These are phyloP conservation scores for Timema cristinae DNA, from an alignment of 2,888 invertebrate species.

Conservation along the genomic window DNA sequence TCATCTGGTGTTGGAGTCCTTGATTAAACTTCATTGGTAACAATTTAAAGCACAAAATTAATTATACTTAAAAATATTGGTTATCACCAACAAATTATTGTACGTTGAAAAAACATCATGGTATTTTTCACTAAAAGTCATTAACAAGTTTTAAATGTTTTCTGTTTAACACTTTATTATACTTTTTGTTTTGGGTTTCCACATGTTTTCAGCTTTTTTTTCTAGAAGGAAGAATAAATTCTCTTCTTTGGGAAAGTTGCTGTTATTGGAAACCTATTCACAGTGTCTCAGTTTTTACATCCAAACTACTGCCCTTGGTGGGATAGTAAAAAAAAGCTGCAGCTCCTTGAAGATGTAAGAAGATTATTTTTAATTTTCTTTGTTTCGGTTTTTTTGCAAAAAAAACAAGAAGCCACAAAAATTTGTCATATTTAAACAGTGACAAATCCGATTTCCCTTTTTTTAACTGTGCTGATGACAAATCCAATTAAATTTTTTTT, in stretches of 20 bases:
- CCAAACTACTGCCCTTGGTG: not conserved
- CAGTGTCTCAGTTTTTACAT: not conserved
- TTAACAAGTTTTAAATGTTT: not conserved
- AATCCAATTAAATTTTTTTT: conserved; percentile 7
- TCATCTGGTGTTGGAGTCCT: too few species aligned
- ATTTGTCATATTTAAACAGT: not conserved
- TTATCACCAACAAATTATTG: too few species aligned
- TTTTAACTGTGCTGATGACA: too few species aligned
- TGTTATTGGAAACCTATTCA: not conserved
- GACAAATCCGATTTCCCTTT: conserved; percentile 2
- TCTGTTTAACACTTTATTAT: not conserved
- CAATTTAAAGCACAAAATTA: too few species aligned
- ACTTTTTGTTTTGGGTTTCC: not conserved
- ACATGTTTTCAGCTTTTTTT: not conserved
- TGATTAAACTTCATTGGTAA: too few species aligned
- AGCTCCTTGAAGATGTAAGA: not conserved
- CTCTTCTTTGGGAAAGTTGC: not conserved
- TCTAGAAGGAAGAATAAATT: not conserved
- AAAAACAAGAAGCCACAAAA: conserved; percentile 1
- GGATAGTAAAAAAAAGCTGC: conserved; percentile 3
- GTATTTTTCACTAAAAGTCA: not conserved
- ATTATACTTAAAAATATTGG: too few species aligned
- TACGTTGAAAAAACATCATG: not conserved
- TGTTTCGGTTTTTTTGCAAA: not conserved
- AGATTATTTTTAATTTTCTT: conserved; percentile 4